Evolutionary conservation across 2,888 invertebrate genomes (phyloP).

Genomic region (Nemurella pictetii): DNA sequence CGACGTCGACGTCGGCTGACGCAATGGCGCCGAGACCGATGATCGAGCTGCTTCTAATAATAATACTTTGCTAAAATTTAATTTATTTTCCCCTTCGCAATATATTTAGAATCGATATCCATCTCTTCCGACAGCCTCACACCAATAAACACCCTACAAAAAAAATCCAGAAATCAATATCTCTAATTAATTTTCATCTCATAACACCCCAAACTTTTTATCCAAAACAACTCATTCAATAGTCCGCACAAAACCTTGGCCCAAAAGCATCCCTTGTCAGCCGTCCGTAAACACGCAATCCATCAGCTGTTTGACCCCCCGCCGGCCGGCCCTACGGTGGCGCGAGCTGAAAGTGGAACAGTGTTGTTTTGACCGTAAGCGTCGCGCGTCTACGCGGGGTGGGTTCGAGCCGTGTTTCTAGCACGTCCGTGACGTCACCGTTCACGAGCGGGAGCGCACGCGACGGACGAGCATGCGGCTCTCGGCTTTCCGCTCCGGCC

Average conservation of each 20-base stretch:
- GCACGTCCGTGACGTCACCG: constrained; percentile 3
- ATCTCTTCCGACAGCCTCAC: background rate
- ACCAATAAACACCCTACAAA: background rate
- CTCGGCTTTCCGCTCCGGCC: background rate
- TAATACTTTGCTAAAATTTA: background rate
- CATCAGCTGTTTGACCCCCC: constrained; percentile 30
- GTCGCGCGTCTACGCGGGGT: background rate
- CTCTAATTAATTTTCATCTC: background rate
- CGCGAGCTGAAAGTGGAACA: constrained; percentile 20
- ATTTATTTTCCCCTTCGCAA: background rate
- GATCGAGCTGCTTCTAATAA: background rate
- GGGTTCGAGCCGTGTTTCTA: constrained; percentile 7
- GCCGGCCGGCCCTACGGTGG: background rate
- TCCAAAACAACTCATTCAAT: background rate
- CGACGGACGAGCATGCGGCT: background rate
- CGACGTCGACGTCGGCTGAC: background rate
- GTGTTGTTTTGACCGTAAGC: constrained; percentile 25
- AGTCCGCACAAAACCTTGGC: background rate
- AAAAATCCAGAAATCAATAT: background rate
- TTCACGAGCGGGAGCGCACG: background rate
- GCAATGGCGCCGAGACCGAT: background rate
- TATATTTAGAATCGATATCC: background rate
- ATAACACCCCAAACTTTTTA: background rate
- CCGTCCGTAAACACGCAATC: constrained; percentile 15
- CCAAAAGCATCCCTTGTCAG: constrained; percentile 1